Conservation (phyloP, 2,113 vertebrate species). For the Cephalophus harveyi region DNA sequence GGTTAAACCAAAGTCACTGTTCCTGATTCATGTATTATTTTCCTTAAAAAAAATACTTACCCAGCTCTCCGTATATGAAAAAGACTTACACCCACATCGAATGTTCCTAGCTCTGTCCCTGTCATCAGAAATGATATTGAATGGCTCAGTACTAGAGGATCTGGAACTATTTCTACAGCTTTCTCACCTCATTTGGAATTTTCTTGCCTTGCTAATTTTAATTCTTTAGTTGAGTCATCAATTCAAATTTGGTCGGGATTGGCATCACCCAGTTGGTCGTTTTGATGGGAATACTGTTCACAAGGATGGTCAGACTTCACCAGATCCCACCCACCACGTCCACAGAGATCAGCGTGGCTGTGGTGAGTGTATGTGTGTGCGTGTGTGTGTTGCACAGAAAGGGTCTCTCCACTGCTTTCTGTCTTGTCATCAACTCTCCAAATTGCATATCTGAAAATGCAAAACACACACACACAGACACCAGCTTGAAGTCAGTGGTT, state of each 20-base stretch:
- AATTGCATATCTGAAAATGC: not conserved
- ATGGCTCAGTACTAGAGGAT: conserved; percentile 66
- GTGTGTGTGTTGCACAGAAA: not conserved
- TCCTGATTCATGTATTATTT: conserved; percentile 70
- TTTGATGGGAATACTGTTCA: conserved; percentile 35
- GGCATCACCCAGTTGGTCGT: conserved; percentile 61
- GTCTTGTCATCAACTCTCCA: not conserved
- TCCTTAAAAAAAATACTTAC: conserved; percentile 48
- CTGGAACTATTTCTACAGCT: conserved; percentile 70
- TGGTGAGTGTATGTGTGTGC: not conserved
- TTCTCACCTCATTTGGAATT: conserved; percentile 77
- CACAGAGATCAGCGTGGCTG: not conserved
- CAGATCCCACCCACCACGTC: not conserved
- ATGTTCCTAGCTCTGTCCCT: conserved; percentile 65
- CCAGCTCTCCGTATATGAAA: conserved; percentile 56
- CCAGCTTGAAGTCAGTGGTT: not conserved
- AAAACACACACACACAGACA: not conserved
- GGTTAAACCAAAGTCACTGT: conserved; percentile 47
- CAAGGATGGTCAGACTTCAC: not conserved
- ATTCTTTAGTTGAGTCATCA: conserved; percentile 74
- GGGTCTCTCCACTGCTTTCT: not conserved
- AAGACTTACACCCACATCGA: conserved; percentile 63
- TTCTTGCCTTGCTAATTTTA: conserved; percentile 77
- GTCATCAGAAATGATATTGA: conserved; percentile 68
- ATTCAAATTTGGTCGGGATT: conserved; percentile 66